Base-by-base conservation (phyloP, 2,113 vertebrate species). In the Garra rufa region DNA sequence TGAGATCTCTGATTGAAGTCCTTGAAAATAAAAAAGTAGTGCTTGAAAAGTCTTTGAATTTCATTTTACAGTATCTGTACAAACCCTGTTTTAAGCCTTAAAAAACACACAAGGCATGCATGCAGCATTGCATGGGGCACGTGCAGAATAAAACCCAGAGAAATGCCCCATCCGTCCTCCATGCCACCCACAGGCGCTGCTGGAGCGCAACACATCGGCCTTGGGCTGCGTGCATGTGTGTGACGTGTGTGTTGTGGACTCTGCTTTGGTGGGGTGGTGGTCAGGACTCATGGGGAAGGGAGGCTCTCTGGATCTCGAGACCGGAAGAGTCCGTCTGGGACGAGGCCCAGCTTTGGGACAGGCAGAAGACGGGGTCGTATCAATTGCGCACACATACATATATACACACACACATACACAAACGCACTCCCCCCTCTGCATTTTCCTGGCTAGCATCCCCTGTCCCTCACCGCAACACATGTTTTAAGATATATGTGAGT, bases 401-500 rank as follows among this genome's bases (percentile, higher is more conserved):
- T n/a, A n/a, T n/a, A n/a, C 38, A 81, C 15, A 85, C 59, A 88
- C 86, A 90, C 85, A 90, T 90, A 89, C 91, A 91, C 88, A 91
- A 17, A 17, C 1, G 2, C 83, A 74, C 88, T 84, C 83, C 89
- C 90, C 89, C 75, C 90, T 90, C 86, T 89, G 87, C 89, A 90
- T 94, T 93, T 94, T 94, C 93, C 93, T 94, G 93, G 93, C 94
- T 77, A 81, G 85, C 83, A 82, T 84, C 86, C 73, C 88, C 78
- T 14, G 13, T 63, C 82, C 88, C 89, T 84, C 82, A 94, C 93
- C 92, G 85, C 93, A 94, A 93, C 93, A 94, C 91, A 94, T 94
- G 93, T 93, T 94, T 93, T 89, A 93, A 92, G 91, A 94, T 92
- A 93, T 91, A 94, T 94, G 92, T 90, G 89, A 92, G 92, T 93